phyloP scores from a whole-genome alignment of 2,797 vertebrate genomes.

The Dryobates pubescens region DNA sequence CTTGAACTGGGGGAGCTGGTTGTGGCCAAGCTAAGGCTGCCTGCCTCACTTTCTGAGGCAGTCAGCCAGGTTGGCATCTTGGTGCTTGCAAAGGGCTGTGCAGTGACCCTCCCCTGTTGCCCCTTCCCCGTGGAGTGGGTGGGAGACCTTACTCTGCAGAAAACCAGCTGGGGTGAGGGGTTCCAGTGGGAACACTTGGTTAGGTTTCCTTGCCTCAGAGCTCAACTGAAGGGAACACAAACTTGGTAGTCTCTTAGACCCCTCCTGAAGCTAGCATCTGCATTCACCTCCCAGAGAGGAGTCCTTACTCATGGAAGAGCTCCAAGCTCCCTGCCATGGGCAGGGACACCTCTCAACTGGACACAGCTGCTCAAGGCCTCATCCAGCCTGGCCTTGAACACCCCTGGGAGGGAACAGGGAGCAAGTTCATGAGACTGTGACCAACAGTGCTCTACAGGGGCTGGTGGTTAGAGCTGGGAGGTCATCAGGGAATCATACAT shows the following conservation, averaged over 20 bases:
- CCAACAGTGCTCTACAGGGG: no score
- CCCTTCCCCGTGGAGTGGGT: background rate
- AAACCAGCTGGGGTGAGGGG: background rate
- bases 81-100: background rate
- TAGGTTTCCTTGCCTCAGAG: background rate
- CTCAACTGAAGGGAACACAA: background rate
- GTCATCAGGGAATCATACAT: no score
- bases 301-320: background rate
- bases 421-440: no score
- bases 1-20: background rate
- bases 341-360: no score
- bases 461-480: no score
- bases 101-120: background rate
- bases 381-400: no score
- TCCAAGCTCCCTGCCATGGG: no score
- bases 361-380: no score
- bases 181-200: background rate
- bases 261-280: background rate
- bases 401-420: no score
- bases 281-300: background rate
- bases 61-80: background rate
- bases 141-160: background rate
- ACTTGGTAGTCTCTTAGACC: background rate
- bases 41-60: background rate
- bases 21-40: background rate